Percentiles rank a stretch among this genome's conserved stretches.
phyloP scores from a whole-genome alignment of 2,888 invertebrate genomes.

The Quadroppia sp. region DNA sequence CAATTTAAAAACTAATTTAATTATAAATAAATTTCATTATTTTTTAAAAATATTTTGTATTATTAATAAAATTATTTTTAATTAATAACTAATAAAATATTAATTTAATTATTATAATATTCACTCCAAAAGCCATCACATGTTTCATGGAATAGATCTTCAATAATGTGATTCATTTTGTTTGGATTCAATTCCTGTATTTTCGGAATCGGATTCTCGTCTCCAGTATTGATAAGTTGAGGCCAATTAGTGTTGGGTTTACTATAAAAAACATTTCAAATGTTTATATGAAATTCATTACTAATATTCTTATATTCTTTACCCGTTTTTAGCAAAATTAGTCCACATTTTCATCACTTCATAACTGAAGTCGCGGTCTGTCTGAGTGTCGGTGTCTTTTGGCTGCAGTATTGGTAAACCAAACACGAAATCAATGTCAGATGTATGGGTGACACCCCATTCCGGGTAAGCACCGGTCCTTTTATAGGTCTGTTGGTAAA shows the following conservation, averaged over 20 bases:
- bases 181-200: conserved; percentile 1
- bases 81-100: not conserved
- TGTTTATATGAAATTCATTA: not conserved
- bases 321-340: conserved; percentile 39
- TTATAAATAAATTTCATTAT: too few relatives aligned
- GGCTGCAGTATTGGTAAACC: not conserved
- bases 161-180: not conserved
- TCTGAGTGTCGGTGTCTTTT: not conserved
- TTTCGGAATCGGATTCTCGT: not conserved
- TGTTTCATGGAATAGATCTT: not conserved
- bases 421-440: not conserved
- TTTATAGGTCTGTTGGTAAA: not conserved
- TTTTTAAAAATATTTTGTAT: too few relatives aligned
- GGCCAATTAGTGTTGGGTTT: not conserved
- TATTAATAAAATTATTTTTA: too few relatives aligned
- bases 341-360: conserved; percentile 37
- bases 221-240: not conserved
- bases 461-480: not conserved
- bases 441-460: conserved; percentile 1
- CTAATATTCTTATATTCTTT: not conserved
- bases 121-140: conserved; percentile 37
- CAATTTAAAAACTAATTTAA: too few relatives aligned
- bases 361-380: not conserved
- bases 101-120: conserved; percentile 12
- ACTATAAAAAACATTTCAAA: not conserved